These are phyloP conservation scores for Enteromius anoplus DNA, from an alignment of 2,797 vertebrate species.

Conservation along the genomic window DNA sequence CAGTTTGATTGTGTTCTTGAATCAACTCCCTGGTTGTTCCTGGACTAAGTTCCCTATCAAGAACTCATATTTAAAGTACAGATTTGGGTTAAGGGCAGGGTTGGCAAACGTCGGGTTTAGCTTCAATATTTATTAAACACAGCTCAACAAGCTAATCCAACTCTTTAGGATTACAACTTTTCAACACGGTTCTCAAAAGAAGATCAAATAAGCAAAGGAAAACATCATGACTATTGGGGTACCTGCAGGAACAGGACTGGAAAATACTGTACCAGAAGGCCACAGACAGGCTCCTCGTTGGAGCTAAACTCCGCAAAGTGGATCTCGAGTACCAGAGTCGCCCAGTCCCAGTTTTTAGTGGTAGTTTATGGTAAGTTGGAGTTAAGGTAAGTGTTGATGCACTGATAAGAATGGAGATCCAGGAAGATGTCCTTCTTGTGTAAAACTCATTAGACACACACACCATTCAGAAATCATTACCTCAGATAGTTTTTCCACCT, in stretches of 20 bases:
- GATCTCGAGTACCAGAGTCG: not conserved
- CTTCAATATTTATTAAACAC: not conserved
- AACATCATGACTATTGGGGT: not conserved
- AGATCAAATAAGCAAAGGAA: not conserved
- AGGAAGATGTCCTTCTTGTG: not conserved
- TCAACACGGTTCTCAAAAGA: not conserved
- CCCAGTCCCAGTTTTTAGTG: not conserved
- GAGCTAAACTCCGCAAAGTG: not conserved
- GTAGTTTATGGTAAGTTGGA: not conserved
- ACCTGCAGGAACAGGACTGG: not conserved
- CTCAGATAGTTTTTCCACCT: slow-evolving; percentile 71
- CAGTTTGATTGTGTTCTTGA: not conserved
- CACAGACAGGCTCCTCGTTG: no score
- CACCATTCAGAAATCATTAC: slow-evolving; percentile 57
- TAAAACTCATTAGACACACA: not conserved
- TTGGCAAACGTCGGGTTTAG: not conserved
- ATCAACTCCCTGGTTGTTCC: not conserved
- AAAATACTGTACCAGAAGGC: not conserved
- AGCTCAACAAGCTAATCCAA: not conserved
- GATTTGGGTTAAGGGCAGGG: not conserved
- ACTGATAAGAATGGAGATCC: not conserved
- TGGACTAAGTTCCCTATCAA: not conserved
- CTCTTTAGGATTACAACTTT: not conserved
- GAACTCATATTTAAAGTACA: not conserved
- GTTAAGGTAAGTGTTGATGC: not conserved